Evolutionary conservation across 2,113 vertebrate species (phyloP).

Genomic region (Rhinopomastus cyanomelas): DNA sequence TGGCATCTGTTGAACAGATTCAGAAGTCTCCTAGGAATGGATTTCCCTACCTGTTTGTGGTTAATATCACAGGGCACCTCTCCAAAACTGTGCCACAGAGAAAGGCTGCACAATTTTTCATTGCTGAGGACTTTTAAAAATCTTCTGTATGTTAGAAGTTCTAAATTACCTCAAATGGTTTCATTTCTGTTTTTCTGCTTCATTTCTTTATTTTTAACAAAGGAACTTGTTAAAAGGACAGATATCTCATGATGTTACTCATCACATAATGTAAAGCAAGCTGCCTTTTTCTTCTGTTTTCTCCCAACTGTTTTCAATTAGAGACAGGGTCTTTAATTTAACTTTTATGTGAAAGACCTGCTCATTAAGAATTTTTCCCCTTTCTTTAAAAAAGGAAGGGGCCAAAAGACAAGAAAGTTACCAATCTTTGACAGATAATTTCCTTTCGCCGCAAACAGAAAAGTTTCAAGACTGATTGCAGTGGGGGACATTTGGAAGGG

Average conservation of each 20-base stretch:
- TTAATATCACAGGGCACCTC: background rate
- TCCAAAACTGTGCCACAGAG: background rate
- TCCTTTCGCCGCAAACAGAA: background rate
- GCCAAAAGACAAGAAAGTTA: background rate
- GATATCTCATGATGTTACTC: background rate
- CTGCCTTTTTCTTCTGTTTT: background rate
- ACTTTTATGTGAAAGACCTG: background rate
- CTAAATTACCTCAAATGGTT: background rate
- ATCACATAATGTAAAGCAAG: background rate
- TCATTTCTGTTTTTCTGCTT: background rate
- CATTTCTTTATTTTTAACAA: background rate
- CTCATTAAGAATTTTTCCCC: background rate
- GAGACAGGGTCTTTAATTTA: background rate
- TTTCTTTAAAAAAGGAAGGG: background rate
- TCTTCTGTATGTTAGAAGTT: background rate
- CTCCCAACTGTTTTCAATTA: background rate
- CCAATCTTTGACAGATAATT: background rate
- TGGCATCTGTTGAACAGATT: background rate
- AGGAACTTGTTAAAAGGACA: too few species aligned
- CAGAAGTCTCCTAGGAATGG: background rate
- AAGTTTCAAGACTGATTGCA: slow-evolving; percentile 1
- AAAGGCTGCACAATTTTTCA: background rate
- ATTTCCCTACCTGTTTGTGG: background rate
- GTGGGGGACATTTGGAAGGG: background rate
- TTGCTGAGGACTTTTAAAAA: background rate